These are phyloP conservation scores for Tiphia femorata DNA, from an alignment of 2,888 invertebrate species.

Conservation along the genomic window DNA sequence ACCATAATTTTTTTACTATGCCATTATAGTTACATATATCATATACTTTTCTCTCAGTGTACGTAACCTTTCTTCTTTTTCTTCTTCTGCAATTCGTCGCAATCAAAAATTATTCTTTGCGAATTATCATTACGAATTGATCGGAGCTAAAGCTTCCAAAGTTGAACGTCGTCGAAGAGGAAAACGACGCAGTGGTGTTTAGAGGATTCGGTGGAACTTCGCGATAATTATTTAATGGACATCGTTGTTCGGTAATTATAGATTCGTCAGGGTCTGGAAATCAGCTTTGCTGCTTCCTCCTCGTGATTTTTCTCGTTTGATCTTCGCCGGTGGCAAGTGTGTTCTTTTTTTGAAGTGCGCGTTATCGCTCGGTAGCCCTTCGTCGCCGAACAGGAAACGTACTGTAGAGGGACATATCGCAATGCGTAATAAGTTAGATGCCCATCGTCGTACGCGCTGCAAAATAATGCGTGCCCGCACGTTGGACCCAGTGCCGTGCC, in stretches of 20 bases:
- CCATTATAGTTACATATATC: too few species aligned
- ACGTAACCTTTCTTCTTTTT: not conserved
- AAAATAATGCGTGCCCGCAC: slow-evolving; percentile 18
- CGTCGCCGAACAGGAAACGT: slow-evolving; percentile 33
- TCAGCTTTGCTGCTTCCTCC: too few species aligned
- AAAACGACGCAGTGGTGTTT: too few species aligned
- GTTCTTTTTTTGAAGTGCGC: not conserved
- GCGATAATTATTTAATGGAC: too few species aligned
- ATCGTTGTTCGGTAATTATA: too few species aligned
- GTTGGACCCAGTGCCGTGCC: slow-evolving; percentile 16
- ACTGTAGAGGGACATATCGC: slow-evolving; percentile 33
- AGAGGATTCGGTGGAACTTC: slow-evolving; percentile 1
- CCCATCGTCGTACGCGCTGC: slow-evolving; percentile 11
- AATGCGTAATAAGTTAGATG: slow-evolving; percentile 37
- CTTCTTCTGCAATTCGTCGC: not conserved
- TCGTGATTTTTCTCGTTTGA: too few species aligned
- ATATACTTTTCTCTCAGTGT: too few species aligned
- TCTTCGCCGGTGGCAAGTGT: not conserved
- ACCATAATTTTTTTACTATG: too few species aligned
- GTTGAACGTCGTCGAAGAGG: too few species aligned
- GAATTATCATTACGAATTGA: not conserved
- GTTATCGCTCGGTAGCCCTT: slow-evolving; percentile 2
- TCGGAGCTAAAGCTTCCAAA: too few species aligned
- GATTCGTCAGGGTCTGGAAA: too few species aligned
- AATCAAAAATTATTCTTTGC: not conserved